Conservation (phyloP, 2,888 invertebrate genomes). For the Phasia obesa region DNA sequence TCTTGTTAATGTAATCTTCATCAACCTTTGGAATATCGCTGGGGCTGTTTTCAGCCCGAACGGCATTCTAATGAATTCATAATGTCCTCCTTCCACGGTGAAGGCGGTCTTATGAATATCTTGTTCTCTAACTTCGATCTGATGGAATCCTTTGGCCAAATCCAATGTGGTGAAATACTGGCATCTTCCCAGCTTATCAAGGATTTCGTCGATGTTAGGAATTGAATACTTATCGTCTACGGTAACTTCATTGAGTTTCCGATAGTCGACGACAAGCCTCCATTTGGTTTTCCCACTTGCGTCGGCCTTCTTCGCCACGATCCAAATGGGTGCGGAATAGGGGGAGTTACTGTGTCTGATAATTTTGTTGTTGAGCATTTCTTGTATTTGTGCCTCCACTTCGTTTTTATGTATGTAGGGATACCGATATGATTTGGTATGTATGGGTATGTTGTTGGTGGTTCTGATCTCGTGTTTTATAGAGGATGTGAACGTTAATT, state of each 20-base stretch:
- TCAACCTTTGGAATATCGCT: conserved; percentile 66
- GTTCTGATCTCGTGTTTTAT: conserved; percentile 36
- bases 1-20: conserved; percentile 68
- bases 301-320: too few species aligned
- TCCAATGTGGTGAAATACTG: conserved; percentile 65
- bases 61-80: conserved; percentile 30
- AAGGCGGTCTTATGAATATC: conserved; percentile 72
- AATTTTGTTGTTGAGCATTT: too few species aligned
- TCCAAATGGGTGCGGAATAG: too few species aligned
- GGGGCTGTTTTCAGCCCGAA: conserved; percentile 21
- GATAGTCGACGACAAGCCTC: not conserved
- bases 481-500: conserved; percentile 37
- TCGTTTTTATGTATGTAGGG: too few species aligned
- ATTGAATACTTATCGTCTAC: not conserved
- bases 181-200: conserved; percentile 58
- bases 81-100: conserved; percentile 45
- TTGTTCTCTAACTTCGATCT: conserved; percentile 73
- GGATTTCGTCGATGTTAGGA: conserved; percentile 59
- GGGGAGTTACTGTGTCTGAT: too few species aligned
- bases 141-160: conserved; percentile 64
- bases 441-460: conserved; percentile 17
- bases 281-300: too few species aligned
- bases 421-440: not conserved
- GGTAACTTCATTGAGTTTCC: not conserved
- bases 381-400: too few species aligned